A percentile compares a stretch with the other conserved stretches of the same genome.
Conservation (phyloP, 2,888 invertebrate genomes). For the Acrocyrtus sp. region DNA sequence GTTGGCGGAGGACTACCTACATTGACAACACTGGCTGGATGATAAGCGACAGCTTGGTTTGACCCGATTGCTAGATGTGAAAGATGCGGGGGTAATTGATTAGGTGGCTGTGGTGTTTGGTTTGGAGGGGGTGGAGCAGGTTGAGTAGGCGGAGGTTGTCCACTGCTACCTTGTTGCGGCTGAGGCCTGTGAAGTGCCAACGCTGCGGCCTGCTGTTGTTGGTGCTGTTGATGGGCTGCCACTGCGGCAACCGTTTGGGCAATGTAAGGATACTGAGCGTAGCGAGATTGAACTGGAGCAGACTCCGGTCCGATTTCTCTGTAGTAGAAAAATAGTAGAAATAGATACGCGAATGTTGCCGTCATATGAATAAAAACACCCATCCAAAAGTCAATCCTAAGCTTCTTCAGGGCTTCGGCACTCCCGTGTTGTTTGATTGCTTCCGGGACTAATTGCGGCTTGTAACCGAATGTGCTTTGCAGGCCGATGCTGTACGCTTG, state of each 20-base stretch:
- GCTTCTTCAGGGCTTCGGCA: slow-evolving; percentile 15
- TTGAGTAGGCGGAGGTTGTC: slow-evolving; percentile 24
- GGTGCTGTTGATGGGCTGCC: slow-evolving; percentile 33
- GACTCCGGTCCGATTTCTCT: slow-evolving; percentile 54
- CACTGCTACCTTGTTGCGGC: slow-evolving; percentile 23
- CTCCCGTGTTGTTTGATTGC: slow-evolving; percentile 31
- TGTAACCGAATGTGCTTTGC: slow-evolving; percentile 39
- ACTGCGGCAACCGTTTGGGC: slow-evolving; percentile 33
- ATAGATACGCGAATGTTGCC: slow-evolving; percentile 36
- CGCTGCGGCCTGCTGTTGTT: slow-evolving; percentile 34
- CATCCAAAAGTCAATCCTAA: slow-evolving; percentile 34
- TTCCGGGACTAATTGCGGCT: slow-evolving; percentile 36
- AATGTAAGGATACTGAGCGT: slow-evolving; percentile 43
- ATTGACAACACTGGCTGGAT: slow-evolving; percentile 26
- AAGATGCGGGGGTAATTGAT: slow-evolving; percentile 34
- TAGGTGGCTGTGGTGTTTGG: slow-evolving; percentile 14
- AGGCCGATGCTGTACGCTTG: slow-evolving; percentile 47
- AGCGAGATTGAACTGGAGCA: slow-evolving; percentile 48
- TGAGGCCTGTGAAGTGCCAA: slow-evolving; percentile 21
- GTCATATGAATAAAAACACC: slow-evolving; percentile 26
- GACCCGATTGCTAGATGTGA: slow-evolving; percentile 39
- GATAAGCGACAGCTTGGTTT: slow-evolving; percentile 33
- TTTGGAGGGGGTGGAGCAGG: slow-evolving; percentile 31
- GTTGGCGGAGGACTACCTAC: slow-evolving; percentile 38
- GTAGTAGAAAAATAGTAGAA: slow-evolving; percentile 55